Base-by-base conservation (phyloP, 2,888 invertebrate species). In the Hydrotaea diabolus region DNA sequence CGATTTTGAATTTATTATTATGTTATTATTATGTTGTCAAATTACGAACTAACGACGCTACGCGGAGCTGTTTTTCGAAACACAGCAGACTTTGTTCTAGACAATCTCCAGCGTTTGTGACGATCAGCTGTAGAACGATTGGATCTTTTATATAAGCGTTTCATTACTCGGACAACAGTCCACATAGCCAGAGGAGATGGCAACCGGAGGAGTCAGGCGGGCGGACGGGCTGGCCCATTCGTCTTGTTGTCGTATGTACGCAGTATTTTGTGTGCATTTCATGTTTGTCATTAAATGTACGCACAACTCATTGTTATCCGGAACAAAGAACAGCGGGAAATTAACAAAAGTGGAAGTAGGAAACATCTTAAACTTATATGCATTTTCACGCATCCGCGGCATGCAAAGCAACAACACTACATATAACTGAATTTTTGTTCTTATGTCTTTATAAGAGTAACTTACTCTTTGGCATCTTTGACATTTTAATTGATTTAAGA, bases 91-190 rank as follows among this genome's bases (percentile, higher is more conserved):
- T 66, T 82, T 79, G 53, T 77, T 69, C 46, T 69, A 53, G 46
- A 79, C 81, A 85, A 82, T 85, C 82, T 82, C 85, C 79, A 69
- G 64, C 81, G 62, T 76, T 78, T 79, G 31, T 85, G 79, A 15
- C 36, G 69, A 36, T 17, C 73, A 23, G 69, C 59, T 53, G 73
- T 78, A 76, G 55, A 69, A 21, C 43, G 79, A 13, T 43, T 66
- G 31, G 69, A 77, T 74, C 78, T 85, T 85, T 71, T 85, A 82
- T 64, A 64, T 53, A 53, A 7, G 8, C 76, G 19, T 39, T 15
- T 46, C 46, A 23, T 46, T 69, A 3, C 46, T 66, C 21, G 39
- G 43, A 26, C 26, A 7, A 17, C 26, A 11, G 59, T 26, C 59
- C 7, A 1, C 26, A 59, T 15, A 9, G 26, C 13, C 7, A 15